Evolutionary conservation across 2,797 vertebrate genomes (phyloP), one percentile per base, ranked within the genome.

Genomic region (Gymnothorax javanicus): DNA sequence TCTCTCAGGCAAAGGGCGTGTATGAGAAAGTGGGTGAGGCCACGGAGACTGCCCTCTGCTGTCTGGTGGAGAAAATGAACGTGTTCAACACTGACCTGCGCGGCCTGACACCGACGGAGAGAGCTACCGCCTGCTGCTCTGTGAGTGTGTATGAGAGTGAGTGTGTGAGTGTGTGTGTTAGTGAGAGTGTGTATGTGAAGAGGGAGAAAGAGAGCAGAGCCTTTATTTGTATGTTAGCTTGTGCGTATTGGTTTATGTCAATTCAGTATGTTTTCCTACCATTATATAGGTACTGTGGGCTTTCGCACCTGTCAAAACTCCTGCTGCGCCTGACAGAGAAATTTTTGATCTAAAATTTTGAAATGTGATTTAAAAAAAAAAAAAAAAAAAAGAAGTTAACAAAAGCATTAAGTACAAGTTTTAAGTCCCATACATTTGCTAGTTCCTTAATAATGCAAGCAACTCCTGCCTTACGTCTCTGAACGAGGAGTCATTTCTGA

Each of bases 41-140:
- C 0, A 96, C 96, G 13, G 96, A 96, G 92, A 96, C 96, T 0
- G 96, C 96, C 84, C 95, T 96, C 86, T 96, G 95, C 90, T 96
- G 95, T 90, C 92, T 96, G 89, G 96, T 96, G 91, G 96, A 96
- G 93, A 96, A 96, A 90, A 96, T 96, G 96, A 96, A 96, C 0
- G 96, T 96, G 83, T 96, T 96, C 6, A 93, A 96, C 87, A 96
- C 95, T 0, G 93, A 96, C 88, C 85, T 96, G 87, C 91, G 91
- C 87, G 93, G 93, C 82, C 92, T 96, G 43, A 91, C 90, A 9
- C 91, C 89, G 0, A 85, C 86, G 1, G 96, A 96, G 88, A 94
- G 96, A 92, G 95, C 96, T 4, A 96, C 95, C 1, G 94, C 95
- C 0, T 96, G 96, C 91, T 96, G 95, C 86, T 95, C 94, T 0